Base-by-base conservation (phyloP, 2,888 invertebrate species). In the Monochamus alternatus region DNA sequence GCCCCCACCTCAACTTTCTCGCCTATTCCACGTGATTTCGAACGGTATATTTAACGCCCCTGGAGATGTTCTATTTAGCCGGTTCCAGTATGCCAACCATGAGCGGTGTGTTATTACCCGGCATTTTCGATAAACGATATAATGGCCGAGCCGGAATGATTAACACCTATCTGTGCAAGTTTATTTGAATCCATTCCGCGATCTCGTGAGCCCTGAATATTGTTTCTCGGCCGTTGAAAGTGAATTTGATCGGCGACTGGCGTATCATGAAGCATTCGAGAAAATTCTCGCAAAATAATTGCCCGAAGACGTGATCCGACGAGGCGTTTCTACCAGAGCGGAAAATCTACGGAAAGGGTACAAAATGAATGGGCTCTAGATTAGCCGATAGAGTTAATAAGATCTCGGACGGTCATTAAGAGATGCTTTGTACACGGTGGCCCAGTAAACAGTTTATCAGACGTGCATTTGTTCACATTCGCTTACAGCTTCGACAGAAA, bases 41-140 rank as follows among this genome's bases (percentile, higher is more conserved):
- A 66, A 66, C 66, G 66, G 66, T 66, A 66, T 66, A 66, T 52
- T 66, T 66, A 55, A 10, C 4, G 52, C 66, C 66, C 52, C 66
- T 32, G 52, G 66, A 66, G 55, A 66, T 55, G 66, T 55, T 66
- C 66, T 38, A 55, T 66, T 66, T 66, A 66, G 66, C 31, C 32
- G 66, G 38, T 66, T 66, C 66, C 64, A 65, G 22, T 65, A 44
- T 65, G 30, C 51, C 44, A 52, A 32, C 52, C 66, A 30, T 12
- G 52, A 66, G 52, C 52, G 32, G 52, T 38, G 52, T 66, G 38
- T 66, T 38, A 66, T 66, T 66, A 55, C 52, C 10, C 47, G 52
- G 66, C 51, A 38, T 66, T 66, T 66, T 66, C 66, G 66, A 66
- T 66, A 66, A 66, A 66, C 66, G 52, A 66, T 51, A 66, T 66